Percentiles rank a stretch among this genome's conserved stretches.
These are phyloP conservation scores for Digitonthophagus gazella DNA, from an alignment of 2,888 invertebrate species.

Conservation along the genomic window DNA sequence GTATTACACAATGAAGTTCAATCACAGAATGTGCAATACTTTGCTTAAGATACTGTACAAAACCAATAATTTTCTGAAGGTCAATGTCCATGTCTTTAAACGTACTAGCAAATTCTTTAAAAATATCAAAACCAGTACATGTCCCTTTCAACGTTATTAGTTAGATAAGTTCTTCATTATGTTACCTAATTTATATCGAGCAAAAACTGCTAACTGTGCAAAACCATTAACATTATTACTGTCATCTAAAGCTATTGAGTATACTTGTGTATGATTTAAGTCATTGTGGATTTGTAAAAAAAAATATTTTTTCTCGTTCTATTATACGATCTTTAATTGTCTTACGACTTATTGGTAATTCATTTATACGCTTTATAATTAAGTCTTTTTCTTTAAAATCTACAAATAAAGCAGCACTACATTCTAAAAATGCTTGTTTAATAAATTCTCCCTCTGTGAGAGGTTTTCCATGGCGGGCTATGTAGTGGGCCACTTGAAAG, in stretches of 20 bases:
- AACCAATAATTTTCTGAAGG: constrained; percentile 21
- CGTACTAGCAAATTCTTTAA: constrained; percentile 26
- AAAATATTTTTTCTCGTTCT: constrained; percentile 4
- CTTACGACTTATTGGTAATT: constrained; percentile 23
- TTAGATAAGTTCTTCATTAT: constrained; percentile 25
- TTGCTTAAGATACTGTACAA: constrained; percentile 21
- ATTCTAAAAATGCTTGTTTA: background rate
- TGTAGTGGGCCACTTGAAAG: constrained; percentile 8
- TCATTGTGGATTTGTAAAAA: constrained; percentile 21
- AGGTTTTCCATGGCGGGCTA: background rate
- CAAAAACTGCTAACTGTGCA: constrained; percentile 24
- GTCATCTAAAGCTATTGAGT: constrained; percentile 23
- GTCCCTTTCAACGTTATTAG: constrained; percentile 27
- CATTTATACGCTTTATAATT: constrained; percentile 23
- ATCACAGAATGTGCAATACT: constrained; percentile 18
- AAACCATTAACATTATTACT: constrained; percentile 25
- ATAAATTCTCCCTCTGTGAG: background rate
- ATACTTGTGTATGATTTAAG: constrained; percentile 1
- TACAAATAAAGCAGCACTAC: constrained; percentile 10
- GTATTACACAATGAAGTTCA: constrained; percentile 24
- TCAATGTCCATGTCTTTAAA: constrained; percentile 24
- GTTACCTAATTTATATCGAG: constrained; percentile 22
- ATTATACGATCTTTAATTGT: constrained; percentile 24
- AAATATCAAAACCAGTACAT: constrained; percentile 27
- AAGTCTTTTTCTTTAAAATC: constrained; percentile 20